Evolutionary conservation across 2,888 invertebrate species (phyloP).

Genomic region (Harpalus rubripes): DNA sequence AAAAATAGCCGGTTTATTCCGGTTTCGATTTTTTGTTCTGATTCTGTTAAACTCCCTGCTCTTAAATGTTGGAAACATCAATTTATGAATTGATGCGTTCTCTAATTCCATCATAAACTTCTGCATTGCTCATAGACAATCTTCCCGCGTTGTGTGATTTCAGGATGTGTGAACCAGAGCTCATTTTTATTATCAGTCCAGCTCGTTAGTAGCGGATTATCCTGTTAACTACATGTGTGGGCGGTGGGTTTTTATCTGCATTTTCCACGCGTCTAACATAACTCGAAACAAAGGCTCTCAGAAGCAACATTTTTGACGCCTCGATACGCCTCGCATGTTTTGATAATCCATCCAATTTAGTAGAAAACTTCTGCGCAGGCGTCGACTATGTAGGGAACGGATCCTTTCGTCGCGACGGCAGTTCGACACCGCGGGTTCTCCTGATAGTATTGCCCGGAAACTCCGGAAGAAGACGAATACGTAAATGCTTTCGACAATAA

Average conservation of each 20-base stretch:
- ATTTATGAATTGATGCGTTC: too few species aligned
- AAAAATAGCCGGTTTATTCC: too few species aligned
- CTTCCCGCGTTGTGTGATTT: too few species aligned
- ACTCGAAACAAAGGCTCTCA: conserved; percentile 54
- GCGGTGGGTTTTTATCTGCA: conserved; percentile 40
- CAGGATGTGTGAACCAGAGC: not conserved
- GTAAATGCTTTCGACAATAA: not conserved
- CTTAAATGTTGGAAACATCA: too few species aligned
- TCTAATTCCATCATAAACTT: too few species aligned
- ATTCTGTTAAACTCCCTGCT: too few species aligned
- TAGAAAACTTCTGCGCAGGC: conserved; percentile 22
- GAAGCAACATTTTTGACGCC: conserved; percentile 55
- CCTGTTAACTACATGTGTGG: conserved; percentile 32
- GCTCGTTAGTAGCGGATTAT: not conserved
- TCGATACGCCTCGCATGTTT: conserved; percentile 58
- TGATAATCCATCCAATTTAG: conserved; percentile 58
- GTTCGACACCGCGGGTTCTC: conserved; percentile 28
- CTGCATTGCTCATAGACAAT: too few species aligned
- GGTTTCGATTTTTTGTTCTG: too few species aligned
- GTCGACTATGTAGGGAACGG: not conserved
- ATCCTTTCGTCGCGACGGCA: conserved; percentile 39
- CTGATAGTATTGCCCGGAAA: not conserved
- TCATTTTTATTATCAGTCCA: not conserved
- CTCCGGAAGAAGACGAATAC: not conserved
- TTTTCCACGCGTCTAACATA: conserved; percentile 51